Evolutionary conservation across 2,888 invertebrate species (phyloP), one percentile per base, ranked within the genome.

Genomic region (Caenorhabditis zanzibari): DNA sequence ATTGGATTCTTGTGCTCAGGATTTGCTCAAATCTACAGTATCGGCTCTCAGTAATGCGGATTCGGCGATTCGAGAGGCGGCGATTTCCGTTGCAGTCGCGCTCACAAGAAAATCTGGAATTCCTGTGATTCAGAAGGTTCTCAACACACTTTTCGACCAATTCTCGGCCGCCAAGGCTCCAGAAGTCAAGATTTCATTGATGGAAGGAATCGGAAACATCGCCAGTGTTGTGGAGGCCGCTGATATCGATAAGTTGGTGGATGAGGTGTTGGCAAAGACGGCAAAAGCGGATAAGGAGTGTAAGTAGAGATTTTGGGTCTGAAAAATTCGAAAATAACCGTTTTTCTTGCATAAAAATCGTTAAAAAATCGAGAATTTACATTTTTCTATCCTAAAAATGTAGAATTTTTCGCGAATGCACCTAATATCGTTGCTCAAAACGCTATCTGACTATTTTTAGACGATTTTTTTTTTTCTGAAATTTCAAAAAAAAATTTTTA

Each of bases 261-360:
- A 64, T 26, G 83, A 86, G n/a, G 81, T 86, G 49, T 68, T 86
- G 32, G 52, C 58, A n/a, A 85, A 86, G 71, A 86, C 85, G 7
- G 76, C 83, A 1, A 87, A 86, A 44, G 82, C 82, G 4, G 86
- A 85, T 58, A 87, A 86, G 72, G 86, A 86, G 64, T 64, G 86
- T 86, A 12, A 72, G 86, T 74, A n/a, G n/a, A n/a, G n/a, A n/a
- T 59, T 47, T 5, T 14, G 9, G 6, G 38, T 38, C 3, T 12
- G 12, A n/a, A 68, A 68, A 61, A 54, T 10, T 32, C 16, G 16
- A 26, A 10, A 35, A 68, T n/a, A n/a, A n/a, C n/a, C n/a, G n/a
- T n/a, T n/a, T n/a, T n/a, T n/a, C n/a, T n/a, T n/a, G n/a, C n/a
- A n/a, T n/a, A n/a, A n/a, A n/a, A n/a, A n/a, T n/a, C n/a, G n/a